Evolutionary conservation across 1,140 invertebrate species (phyloP), one percentile per base, ranked within the genome.

Genomic region (Trinorchestia longiramus): DNA sequence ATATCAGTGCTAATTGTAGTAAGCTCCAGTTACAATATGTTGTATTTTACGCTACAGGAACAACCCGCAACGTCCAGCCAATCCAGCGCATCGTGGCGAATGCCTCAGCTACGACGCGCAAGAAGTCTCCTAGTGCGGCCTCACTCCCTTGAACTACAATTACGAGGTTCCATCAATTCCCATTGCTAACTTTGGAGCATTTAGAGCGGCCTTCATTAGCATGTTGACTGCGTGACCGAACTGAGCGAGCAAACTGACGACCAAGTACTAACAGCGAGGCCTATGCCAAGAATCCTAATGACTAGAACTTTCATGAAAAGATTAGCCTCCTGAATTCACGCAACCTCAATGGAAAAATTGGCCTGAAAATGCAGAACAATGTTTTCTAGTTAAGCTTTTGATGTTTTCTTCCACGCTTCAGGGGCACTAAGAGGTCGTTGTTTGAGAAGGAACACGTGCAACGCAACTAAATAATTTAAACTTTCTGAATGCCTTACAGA

Each of bases 171-270:
- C 88, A 91, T 91, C 88, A 91, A 91, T 91, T 91, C 43, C 88
- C 88, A 91, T 91, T 91, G 88, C 88, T 11, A 91, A 91, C 88
- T 91, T 91, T 91, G 88, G 41, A 43, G 43, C 88, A 91, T 91
- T 91, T 91, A 91, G 88, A 15, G 88, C 43, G 41, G 88, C 88
- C 88, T 91, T 91, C 88, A 91, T 91, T 91, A 91, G 88, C 88
- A 91, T 91, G 88, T 91, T 44, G 41, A 91, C 43, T 44, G 88
- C 88, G 88, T 91, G 88, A 91, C 88, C 88, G 43, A 91, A 91
- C 88, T 91, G 43, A 91, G 88, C 41, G 88, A 43, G 88, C 88
- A 91, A 91, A 91, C 41, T 91, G 41, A 91, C 88, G 88, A 43
- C 41, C 41, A 42, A 91, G 88, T 91, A 41, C 88, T 77, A 77